Evolutionary conservation across 1,140 invertebrate species (phyloP).

Genomic region (Colletes latitarsis): DNA sequence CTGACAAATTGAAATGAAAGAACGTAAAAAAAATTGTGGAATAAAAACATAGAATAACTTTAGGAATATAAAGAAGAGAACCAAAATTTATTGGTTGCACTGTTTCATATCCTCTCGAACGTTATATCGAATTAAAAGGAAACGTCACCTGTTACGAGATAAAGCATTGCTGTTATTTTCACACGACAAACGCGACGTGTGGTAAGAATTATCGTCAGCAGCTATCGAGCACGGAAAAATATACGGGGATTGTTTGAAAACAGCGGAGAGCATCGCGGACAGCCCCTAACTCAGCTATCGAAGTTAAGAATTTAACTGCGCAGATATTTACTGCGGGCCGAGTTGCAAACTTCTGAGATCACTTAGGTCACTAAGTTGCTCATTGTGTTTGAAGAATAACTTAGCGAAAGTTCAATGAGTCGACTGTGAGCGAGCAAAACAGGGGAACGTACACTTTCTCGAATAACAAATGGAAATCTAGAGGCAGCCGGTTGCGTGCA

Average conservation of each 20-base stretch:
- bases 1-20: too few relatives aligned
- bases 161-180: background rate
- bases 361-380: constrained; percentile 52
- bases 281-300: constrained; percentile 21
- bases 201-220: background rate
- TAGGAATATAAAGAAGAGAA: too few relatives aligned
- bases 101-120: background rate
- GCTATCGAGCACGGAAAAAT: background rate
- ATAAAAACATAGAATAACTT: too few relatives aligned
- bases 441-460: background rate
- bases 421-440: constrained; percentile 26
- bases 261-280: background rate
- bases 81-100: too few relatives aligned
- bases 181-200: background rate
- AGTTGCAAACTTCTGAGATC: constrained; percentile 48
- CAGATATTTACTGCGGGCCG: constrained; percentile 40
- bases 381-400: constrained; percentile 54
- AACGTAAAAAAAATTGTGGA: too few relatives aligned
- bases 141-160: background rate
- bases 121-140: background rate
- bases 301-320: constrained; percentile 46
- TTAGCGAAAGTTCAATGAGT: constrained; percentile 44
- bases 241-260: constrained; percentile 4
- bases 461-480: constrained; percentile 18
- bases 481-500: background rate